Evolutionary conservation across 2,888 invertebrate species (phyloP).

Genomic region (Drosophila hamatofila): DNA sequence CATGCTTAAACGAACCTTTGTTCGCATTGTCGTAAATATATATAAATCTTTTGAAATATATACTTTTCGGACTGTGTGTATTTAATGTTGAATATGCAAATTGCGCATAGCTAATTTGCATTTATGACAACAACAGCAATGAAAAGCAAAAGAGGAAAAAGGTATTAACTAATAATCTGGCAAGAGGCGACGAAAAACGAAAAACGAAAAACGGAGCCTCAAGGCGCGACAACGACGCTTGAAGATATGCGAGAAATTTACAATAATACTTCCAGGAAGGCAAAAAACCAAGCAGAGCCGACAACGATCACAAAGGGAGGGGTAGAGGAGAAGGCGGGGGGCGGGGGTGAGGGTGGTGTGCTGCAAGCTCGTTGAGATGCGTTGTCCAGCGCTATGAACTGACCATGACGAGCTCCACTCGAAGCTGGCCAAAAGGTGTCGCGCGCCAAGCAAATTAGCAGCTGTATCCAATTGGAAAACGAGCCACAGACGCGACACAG

Average conservation of each 20-base stretch:
- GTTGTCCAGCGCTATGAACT: constrained; percentile 65
- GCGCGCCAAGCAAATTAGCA: constrained; percentile 82
- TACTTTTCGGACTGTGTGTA: constrained; percentile 35
- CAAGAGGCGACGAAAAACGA: constrained; percentile 43
- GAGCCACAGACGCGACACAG: constrained; percentile 50
- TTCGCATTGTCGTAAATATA: background rate
- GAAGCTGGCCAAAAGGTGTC: constrained; percentile 66
- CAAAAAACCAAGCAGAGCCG: constrained; percentile 55
- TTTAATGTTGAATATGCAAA: constrained; percentile 80
- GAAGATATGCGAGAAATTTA: constrained; percentile 80
- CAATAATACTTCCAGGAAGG: constrained; percentile 80
- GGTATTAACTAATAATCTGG: constrained; percentile 78
- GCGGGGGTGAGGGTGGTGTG: constrained; percentile 1
- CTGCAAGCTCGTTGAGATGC: constrained; percentile 48
- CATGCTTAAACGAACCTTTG: background rate
- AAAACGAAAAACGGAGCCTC: constrained; percentile 31
- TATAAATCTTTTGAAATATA: constrained; percentile 30
- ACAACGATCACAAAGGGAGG: constrained; percentile 36
- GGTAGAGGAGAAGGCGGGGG: background rate
- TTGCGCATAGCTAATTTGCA: constrained; percentile 77
- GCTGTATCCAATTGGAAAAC: constrained; percentile 82
- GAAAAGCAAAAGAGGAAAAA: constrained; percentile 28
- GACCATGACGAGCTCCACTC: constrained; percentile 67
- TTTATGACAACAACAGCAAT: constrained; percentile 66
- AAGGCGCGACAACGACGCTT: constrained; percentile 62